Evolutionary conservation across 2,888 invertebrate genomes (phyloP), one percentile per base, ranked within the genome.

Genomic region (Trimorus sp.): DNA sequence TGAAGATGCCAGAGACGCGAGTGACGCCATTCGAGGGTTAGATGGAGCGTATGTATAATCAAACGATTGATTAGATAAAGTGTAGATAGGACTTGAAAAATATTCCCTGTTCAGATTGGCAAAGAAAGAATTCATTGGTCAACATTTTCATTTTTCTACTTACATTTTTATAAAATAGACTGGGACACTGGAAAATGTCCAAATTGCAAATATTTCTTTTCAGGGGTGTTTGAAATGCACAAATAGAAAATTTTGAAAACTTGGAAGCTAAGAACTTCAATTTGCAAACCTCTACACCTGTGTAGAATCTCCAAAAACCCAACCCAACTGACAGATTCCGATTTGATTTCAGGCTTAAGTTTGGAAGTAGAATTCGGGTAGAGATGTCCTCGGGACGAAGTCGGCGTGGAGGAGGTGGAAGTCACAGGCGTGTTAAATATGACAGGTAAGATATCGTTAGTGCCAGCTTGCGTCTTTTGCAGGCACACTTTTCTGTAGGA

Each of bases 361-460:
- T 97, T 92, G 97, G 98, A 9, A 96, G 97, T 38, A 94, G 97
- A 88, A 96, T 98, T 68, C 94, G 97, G 82, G 97, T 98, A 14
- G 98, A 98, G 93, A 98, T 98, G 98, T 97, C 97, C 0, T 97
- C 96, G 83, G 97, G 97, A 0, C 94, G 97, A 86, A 96, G 96
- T 65, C 93, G 97, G 66, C 94, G 94, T 86, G 96, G 95, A 73
- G 95, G 95, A 73, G 95, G 95, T 84, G 94, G 94, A 66, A 88
- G 89, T 66, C 90, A 91, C 45, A 89, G 91, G 84, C 89, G 76
- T 9, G 45, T 89, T 37, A 86, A 90, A 84, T 91, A 91, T 14
- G 90, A 91, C 78, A 91, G 91, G 91, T 91, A 88, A 88, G 88
- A 74, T 40, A 65, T 9, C 15, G 54, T 49, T 65, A 63, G 26